Evolutionary conservation across 1,140 invertebrate species (phyloP), one percentile per base, ranked within the genome.

Genomic region (Plectus sambesii): DNA sequence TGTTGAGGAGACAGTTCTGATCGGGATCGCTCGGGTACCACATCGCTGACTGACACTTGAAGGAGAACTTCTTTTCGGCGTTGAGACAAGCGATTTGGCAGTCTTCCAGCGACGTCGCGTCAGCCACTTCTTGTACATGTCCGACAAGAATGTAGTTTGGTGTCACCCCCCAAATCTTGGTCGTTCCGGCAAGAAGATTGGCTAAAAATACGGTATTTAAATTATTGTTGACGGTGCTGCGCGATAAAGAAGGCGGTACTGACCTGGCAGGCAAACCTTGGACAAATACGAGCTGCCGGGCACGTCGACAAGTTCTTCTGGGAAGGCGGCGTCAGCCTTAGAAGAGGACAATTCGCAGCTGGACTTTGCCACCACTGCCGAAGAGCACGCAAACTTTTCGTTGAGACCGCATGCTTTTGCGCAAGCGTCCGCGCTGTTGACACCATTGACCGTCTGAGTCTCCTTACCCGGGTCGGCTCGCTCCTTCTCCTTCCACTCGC

Each of bases 51-150:
- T 44, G 45, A 52, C 61, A 57, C 3, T 26, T 37, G 24, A 61
- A 51, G 22, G 49, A 54, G 40, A 55, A 61, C 24, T 58, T 54
- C 29, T 61, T 49, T 43, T 61, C 47, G 15, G 59, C 59, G 19
- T 48, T 41, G 19, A 58, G 30, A 45, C 53, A 56, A 15, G 52
- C 53, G 23, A 39, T 36, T 17, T 55, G 54, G 33, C 53, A 55
- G 48, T 55, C 27, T 9, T 33, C 23, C 19, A 55, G 39, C n/a
- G 42, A 55, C 25, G 26, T 25, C 9, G 53, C 53, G 33, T 55
- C 53, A 19, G 53, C 40, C n/a, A 55, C 53, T 40, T 55, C 53
- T 35, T 55, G 53, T 8, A 55, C 52, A 25, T 55, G 53, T 6
- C 53, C 53, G 12, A 55, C 53, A 17, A 55, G 54, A 50, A 55